These are phyloP conservation scores for Varanus salvator DNA, from an alignment of 2,113 vertebrate species.

Conservation along the genomic window DNA sequence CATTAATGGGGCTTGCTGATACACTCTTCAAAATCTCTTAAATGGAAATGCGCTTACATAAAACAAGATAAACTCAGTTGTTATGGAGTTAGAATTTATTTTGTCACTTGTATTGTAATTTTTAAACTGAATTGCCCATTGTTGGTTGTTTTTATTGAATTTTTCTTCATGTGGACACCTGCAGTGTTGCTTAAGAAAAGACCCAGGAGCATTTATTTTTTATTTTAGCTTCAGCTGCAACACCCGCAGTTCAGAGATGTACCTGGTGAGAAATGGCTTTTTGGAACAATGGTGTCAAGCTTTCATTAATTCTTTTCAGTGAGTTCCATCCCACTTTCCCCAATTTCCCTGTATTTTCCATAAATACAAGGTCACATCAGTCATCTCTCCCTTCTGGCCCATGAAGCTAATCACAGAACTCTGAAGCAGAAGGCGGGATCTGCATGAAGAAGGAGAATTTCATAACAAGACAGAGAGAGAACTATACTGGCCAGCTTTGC, in stretches of 20 bases:
- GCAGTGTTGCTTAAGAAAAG: not conserved
- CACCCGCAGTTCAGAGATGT: not conserved
- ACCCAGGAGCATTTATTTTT: not conserved
- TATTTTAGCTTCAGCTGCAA: not conserved
- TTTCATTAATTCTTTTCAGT: not conserved
- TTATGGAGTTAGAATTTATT: not conserved
- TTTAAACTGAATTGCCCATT: not conserved
- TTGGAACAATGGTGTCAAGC: not conserved
- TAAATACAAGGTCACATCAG: not conserved
- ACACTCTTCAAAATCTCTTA: not conserved
- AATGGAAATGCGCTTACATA: not conserved
- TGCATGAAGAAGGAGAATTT: not conserved
- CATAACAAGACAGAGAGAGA: not conserved
- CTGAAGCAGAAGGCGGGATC: not conserved
- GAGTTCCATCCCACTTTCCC: not conserved
- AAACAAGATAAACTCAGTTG: not conserved
- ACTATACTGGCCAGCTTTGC: not conserved
- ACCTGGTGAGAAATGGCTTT: slow-evolving; percentile 7
- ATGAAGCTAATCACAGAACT: slow-evolving; percentile 4
- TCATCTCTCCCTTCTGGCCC: not conserved
- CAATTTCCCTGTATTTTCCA: slow-evolving; percentile 1
- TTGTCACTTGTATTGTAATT: not conserved
- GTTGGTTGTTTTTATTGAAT: not conserved
- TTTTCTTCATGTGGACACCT: not conserved
- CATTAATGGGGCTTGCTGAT: not conserved